These are phyloP conservation scores for Drosophila leontia DNA, from an alignment of 1,140 invertebrate species.

Conservation along the genomic window DNA sequence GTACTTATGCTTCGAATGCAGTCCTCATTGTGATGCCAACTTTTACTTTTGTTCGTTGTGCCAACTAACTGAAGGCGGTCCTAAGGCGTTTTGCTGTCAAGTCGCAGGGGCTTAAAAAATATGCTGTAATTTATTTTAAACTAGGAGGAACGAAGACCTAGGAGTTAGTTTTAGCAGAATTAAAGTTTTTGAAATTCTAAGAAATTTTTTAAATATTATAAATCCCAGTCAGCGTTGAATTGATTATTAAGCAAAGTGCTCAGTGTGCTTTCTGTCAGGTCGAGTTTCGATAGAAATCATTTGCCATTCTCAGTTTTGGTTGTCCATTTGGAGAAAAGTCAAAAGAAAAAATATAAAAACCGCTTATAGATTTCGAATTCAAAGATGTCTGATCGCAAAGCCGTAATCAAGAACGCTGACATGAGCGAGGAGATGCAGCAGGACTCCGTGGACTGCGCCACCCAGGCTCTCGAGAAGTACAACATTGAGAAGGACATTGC, in stretches of 20 bases:
- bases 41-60: slow-evolving; percentile 61
- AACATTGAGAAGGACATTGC: slow-evolving; percentile 99
- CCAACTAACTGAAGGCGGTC: slow-evolving; percentile 27
- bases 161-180: background rate
- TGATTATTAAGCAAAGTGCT: no score
- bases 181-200: no score
- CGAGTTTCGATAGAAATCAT: background rate
- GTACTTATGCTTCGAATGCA: slow-evolving; percentile 29
- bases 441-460: slow-evolving; percentile 99
- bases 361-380: slow-evolving; percentile 11
- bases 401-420: slow-evolving; percentile 99
- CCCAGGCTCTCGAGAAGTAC: slow-evolving; percentile 99
- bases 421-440: slow-evolving; percentile 99
- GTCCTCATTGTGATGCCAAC: slow-evolving; percentile 43
- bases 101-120: background rate
- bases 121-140: slow-evolving; percentile 3
- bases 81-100: slow-evolving; percentile 61
- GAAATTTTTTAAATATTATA: background rate
- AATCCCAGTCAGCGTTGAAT: background rate
- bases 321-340: background rate
- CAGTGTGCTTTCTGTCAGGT: background rate
- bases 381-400: slow-evolving; percentile 98
- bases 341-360: slow-evolving; percentile 13
- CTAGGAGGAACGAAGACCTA: background rate
- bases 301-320: background rate